Evolutionary conservation across 53 echinoderm and acorn worm species (phyloP).

Genomic region (Patiria pectinifera): DNA sequence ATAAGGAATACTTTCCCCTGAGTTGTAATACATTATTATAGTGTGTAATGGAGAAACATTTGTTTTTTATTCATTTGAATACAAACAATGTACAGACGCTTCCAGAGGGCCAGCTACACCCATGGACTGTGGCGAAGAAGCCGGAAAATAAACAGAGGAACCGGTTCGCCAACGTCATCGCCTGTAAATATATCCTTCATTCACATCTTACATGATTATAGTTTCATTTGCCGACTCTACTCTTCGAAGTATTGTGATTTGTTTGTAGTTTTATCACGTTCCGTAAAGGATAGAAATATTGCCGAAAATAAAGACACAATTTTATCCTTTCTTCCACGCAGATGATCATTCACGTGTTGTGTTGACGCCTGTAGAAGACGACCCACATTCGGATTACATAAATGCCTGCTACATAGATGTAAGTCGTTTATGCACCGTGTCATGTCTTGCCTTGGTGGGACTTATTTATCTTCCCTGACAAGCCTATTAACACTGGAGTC

Average conservation of each 20-base stretch:
- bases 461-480: too few species aligned
- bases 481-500: too few species aligned
- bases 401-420: conserved; percentile 52
- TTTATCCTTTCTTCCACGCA: neutral
- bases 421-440: neutral
- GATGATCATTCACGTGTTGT: conserved; percentile 57
- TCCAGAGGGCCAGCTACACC: conserved; percentile 57
- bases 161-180: conserved; percentile 65
- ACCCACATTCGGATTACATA: conserved; percentile 44
- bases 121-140: conserved; percentile 61
- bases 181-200: conserved; percentile 42
- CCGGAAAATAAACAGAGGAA: conserved; percentile 66
- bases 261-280: neutral
- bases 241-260: too few species aligned
- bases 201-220: neutral
- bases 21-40: too few species aligned
- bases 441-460: too few species aligned
- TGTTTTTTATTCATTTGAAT: too few species aligned
- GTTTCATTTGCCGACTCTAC: too few species aligned
- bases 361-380: conserved; percentile 2
- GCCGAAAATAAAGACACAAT: neutral
- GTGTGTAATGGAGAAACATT: too few species aligned
- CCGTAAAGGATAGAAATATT: neutral
- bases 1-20: too few species aligned
- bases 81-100: neutral